A percentile compares a stretch with the other conserved stretches of the same genome.
Evolutionary conservation across 1,140 invertebrate genomes (phyloP).

Genomic region (Eurosta solidaginis): DNA sequence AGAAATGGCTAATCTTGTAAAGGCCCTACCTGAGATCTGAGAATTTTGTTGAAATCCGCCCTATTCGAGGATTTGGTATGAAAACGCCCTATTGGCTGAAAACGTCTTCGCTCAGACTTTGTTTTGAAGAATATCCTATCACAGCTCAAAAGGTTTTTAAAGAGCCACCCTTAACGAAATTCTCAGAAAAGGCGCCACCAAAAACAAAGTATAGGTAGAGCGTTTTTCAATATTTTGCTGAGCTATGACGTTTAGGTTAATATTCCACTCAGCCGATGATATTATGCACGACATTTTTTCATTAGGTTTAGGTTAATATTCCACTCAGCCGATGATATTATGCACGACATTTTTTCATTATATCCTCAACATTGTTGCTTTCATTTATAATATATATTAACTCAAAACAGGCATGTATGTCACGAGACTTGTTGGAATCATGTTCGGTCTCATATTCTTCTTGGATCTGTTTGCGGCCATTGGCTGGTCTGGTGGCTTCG

Average conservation of each 20-base stretch:
- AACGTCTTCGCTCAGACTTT: no score
- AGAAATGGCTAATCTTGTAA: no score
- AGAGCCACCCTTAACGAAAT: no score
- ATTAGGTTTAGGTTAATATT: background rate
- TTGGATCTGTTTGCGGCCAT: slow-evolving; percentile 84
- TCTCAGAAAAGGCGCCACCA: no score
- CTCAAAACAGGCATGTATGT: slow-evolving; percentile 73
- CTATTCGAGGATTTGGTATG: no score
- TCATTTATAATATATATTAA: background rate
- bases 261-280: background rate
- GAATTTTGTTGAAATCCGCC: no score
- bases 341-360: slow-evolving; percentile 35
- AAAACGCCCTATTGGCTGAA: no score
- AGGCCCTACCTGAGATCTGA: no score
- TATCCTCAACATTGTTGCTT: background rate
- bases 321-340: background rate
- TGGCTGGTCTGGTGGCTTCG: slow-evolving; percentile 73
- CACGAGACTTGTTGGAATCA: slow-evolving; percentile 83
- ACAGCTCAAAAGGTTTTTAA: no score
- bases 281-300: slow-evolving; percentile 31
- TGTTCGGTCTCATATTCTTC: slow-evolving; percentile 79
- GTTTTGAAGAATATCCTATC: no score
- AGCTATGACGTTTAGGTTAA: background rate
- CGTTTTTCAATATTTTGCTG: no score
- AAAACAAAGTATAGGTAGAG: no score